These are phyloP conservation scores for Malurus alboscapulatus DNA, from an alignment of 2,113 vertebrate species.

Conservation along the genomic window DNA sequence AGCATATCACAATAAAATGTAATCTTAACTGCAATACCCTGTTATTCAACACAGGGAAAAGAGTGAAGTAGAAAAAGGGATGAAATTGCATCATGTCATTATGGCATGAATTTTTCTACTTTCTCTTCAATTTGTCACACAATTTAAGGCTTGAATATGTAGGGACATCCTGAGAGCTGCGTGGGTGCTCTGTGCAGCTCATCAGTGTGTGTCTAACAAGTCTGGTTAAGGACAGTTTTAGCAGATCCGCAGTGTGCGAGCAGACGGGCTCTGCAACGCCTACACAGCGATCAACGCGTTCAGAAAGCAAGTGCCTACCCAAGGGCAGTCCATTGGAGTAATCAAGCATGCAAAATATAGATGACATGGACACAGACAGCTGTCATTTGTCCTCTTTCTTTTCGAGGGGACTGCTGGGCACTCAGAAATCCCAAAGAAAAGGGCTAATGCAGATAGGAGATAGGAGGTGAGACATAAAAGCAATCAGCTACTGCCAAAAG, in stretches of 20 bases:
- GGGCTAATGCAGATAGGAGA: background rate
- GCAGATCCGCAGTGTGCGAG: background rate
- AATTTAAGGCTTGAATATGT: background rate
- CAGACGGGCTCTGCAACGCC: background rate
- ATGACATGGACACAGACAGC: background rate
- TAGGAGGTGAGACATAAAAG: slow-evolving; percentile 1
- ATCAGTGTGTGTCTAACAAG: background rate
- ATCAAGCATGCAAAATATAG: background rate
- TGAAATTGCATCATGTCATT: background rate
- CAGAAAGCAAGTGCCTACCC: background rate
- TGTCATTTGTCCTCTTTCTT: background rate
- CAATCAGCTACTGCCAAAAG: background rate
- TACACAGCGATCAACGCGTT: background rate
- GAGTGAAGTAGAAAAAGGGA: background rate
- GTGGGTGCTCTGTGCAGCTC: background rate
- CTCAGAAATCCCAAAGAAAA: slow-evolving; percentile 2
- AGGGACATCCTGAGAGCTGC: background rate
- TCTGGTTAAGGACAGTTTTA: background rate
- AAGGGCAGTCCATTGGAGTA: background rate
- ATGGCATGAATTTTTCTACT: background rate
- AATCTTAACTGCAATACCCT: background rate
- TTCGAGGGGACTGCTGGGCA: background rate
- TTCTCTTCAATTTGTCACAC: background rate
- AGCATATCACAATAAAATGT: background rate
- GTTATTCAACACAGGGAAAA: background rate